Conservation (phyloP, 2,888 invertebrate species). For the Ophioninae sp. region DNA sequence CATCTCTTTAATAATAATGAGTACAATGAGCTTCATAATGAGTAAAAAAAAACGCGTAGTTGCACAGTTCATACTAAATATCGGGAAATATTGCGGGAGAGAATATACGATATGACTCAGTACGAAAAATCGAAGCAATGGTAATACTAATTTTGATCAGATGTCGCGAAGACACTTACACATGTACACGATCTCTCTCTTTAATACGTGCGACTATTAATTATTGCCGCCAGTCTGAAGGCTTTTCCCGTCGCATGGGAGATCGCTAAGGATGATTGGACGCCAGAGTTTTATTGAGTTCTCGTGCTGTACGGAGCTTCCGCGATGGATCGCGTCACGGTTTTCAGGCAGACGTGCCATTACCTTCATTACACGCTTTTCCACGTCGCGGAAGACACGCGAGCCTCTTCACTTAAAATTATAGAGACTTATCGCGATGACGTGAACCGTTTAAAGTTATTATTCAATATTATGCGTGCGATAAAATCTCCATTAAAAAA, state of each 20-base stretch:
- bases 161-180: not conserved
- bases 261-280: not conserved
- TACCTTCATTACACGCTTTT: conserved; percentile 11
- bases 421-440: not conserved
- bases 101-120: not conserved
- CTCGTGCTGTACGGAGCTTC: conserved; percentile 37
- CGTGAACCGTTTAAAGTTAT: not conserved
- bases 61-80: not conserved
- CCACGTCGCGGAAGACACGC: conserved; percentile 11
- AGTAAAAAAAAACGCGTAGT: not conserved
- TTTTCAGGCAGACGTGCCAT: conserved; percentile 22
- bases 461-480: not conserved
- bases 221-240: not conserved
- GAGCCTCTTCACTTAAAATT: not conserved
- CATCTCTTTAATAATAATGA: not conserved
- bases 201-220: not conserved
- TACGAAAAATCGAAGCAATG: not conserved
- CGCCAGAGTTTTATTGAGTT: not conserved
- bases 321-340: conserved; percentile 28
- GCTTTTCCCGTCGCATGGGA: not conserved
- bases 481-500: not conserved
- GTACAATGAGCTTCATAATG: too few relatives aligned
- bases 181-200: not conserved
- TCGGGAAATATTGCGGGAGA: not conserved
- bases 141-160: not conserved